These are phyloP conservation scores for Cladorhizidae sp. DNA, from an alignment of 37 sponge, comb jelly and placozoan species.

Conservation along the genomic window DNA sequence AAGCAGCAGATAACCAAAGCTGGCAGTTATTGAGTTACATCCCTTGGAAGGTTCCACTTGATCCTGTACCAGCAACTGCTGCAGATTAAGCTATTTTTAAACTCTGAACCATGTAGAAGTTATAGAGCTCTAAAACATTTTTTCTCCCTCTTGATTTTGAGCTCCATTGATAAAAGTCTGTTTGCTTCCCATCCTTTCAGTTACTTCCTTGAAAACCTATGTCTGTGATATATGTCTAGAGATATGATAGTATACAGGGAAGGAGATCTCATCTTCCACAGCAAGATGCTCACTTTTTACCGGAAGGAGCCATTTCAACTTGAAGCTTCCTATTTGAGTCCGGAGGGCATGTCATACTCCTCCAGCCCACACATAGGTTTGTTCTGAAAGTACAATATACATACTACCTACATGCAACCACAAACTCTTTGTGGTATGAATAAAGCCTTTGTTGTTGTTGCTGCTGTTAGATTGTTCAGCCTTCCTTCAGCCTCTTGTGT, in stretches of 20 bases:
- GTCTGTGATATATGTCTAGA: conserved; percentile 29
- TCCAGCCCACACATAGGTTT: no score
- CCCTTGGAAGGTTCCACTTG: no score
- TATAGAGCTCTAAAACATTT: no score
- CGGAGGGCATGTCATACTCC: not conserved
- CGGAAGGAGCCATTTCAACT: conserved; percentile 79
- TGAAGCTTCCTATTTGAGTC: conserved; percentile 57
- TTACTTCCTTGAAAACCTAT: not conserved
- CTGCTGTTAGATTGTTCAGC: not conserved
- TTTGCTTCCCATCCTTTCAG: not conserved
- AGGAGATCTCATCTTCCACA: conserved; percentile 69
- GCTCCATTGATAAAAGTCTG: not conserved
- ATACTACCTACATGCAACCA: not conserved
- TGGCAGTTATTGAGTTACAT: no score
- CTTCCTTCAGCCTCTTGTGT: not conserved
- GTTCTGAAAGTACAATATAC: not conserved
- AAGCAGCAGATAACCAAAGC: no score
- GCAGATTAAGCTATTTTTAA: no score
- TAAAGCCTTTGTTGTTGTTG: not conserved
- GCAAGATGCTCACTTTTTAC: conserved; percentile 90
- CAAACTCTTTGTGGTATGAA: not conserved
- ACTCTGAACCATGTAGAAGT: no score
- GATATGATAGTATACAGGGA: conserved; percentile 86
- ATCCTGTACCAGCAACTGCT: no score
- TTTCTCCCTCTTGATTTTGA: not conserved